Conservation (phyloP, 1,140 invertebrate genomes). For the Calliopsis andreniformis region DNA sequence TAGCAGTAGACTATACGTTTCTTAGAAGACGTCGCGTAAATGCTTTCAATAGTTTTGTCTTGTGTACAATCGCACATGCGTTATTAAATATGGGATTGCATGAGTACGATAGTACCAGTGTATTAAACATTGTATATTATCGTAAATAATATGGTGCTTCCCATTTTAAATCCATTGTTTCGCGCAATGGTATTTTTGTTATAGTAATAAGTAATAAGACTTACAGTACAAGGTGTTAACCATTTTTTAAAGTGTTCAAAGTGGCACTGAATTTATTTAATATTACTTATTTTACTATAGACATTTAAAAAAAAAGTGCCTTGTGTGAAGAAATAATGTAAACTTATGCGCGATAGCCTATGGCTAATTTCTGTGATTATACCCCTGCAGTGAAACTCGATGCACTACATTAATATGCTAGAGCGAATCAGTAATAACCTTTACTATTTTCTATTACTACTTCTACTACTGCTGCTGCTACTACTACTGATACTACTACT, state of each 20-base stretch:
- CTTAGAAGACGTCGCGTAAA: conserved; percentile 15
- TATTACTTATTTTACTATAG: conserved; percentile 55
- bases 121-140: conserved; percentile 11
- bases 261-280: conserved; percentile 51
- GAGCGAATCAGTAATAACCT: conserved; percentile 14
- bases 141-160: conserved; percentile 50
- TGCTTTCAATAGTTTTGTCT: conserved; percentile 16
- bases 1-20: conserved; percentile 34
- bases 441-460: too few relatives aligned
- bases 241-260: conserved; percentile 32
- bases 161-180: conserved; percentile 2
- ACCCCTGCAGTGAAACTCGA: conserved; percentile 44
- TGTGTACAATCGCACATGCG: conserved; percentile 1
- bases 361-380: conserved; percentile 64
- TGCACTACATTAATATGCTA: conserved; percentile 31
- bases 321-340: conserved; percentile 43
- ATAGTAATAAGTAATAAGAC: conserved; percentile 46
- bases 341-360: conserved; percentile 50
- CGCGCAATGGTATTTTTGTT: conserved; percentile 24
- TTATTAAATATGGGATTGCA: conserved; percentile 32
- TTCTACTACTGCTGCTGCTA: too few relatives aligned
- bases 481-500: conserved; percentile 14
- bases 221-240: conserved; percentile 51
- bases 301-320: conserved; percentile 43
- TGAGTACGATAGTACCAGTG: conserved; percentile 1